Evolutionary conservation across 2,888 invertebrate genomes (phyloP).

Genomic region (Micoletzkya japonica): DNA sequence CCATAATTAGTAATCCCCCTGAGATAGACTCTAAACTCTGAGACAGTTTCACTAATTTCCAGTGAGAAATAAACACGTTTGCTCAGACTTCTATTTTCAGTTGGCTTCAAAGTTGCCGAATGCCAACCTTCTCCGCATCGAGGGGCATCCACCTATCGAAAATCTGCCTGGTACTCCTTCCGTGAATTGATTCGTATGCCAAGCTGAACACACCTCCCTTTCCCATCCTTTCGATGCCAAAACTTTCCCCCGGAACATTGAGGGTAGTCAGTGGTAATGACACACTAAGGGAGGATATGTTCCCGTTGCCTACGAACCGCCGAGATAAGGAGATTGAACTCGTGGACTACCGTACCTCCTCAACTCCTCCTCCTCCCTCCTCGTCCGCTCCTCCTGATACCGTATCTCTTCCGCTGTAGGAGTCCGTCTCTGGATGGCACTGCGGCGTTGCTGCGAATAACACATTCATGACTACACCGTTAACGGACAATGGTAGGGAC

Average conservation of each 20-base stretch:
- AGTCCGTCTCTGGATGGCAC: neutral
- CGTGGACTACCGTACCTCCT: neutral
- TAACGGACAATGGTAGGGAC: neutral
- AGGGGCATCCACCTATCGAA: slow-evolving; percentile 24
- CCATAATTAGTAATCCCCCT: neutral
- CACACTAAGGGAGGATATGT: neutral
- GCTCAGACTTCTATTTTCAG: neutral
- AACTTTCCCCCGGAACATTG: neutral
- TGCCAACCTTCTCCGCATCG: slow-evolving; percentile 8
- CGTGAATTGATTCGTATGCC: slow-evolving; percentile 2
- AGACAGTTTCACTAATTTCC: neutral
- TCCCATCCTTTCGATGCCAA: neutral
- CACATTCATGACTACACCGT: neutral
- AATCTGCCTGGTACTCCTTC: slow-evolving; percentile 20
- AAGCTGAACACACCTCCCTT: neutral
- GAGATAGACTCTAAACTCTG: neutral
- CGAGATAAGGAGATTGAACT: neutral
- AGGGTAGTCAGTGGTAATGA: neutral
- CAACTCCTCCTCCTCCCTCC: slow-evolving; percentile 18
- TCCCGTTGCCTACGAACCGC: too few relatives aligned
- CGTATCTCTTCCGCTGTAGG: slow-evolving; percentile 5
- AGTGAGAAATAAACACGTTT: neutral
- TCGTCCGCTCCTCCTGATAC: slow-evolving; percentile 25
- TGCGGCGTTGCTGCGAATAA: slow-evolving; percentile 8
- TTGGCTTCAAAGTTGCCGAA: neutral